A percentile compares a stretch with the other conserved stretches of the same genome.
phyloP scores from a whole-genome alignment of 1,140 invertebrate genomes.

The Drosophila nikananu region DNA sequence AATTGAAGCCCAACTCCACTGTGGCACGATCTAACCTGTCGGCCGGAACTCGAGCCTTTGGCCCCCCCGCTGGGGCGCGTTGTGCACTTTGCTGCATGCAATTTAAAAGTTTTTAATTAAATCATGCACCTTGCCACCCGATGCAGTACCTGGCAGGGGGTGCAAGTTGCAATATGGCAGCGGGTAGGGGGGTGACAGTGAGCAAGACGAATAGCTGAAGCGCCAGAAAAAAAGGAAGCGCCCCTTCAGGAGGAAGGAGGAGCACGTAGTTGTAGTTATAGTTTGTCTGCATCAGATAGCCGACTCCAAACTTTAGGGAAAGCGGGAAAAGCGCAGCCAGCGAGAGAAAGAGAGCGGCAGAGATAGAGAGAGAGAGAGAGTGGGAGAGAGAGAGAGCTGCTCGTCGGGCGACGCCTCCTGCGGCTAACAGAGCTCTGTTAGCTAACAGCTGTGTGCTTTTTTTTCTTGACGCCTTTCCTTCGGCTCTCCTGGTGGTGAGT shows the following conservation, averaged over 20 bases:
- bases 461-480: conserved; percentile 29
- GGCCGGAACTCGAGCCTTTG: conserved; percentile 12
- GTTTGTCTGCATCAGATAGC: conserved; percentile 76
- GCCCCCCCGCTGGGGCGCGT: conserved; percentile 3
- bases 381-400: not conserved
- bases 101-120: conserved; percentile 71
- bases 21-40: conserved; percentile 2
- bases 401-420: conserved; percentile 33
- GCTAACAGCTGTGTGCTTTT: conserved; percentile 18
- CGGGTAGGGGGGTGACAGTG: conserved; percentile 21
- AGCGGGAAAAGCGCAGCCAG: conserved; percentile 9
- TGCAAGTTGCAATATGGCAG: not conserved
- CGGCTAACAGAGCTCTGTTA: conserved; percentile 44
- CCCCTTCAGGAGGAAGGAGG: conserved; percentile 6
- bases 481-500: conserved; percentile 18
- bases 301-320: conserved; percentile 1
- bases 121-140: conserved; percentile 56
- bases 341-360: conserved; percentile 33
- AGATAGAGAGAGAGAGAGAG: conserved; percentile 36
- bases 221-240: conserved; percentile 6
- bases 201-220: conserved; percentile 54
- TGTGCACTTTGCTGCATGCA: conserved; percentile 56
- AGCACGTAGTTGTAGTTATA: conserved; percentile 35
- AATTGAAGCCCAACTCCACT: conserved; percentile 1
- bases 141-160: conserved; percentile 9